These are phyloP conservation scores for Drosophila quadrilineata DNA, from an alignment of 1,140 invertebrate genomes.

Conservation along the genomic window DNA sequence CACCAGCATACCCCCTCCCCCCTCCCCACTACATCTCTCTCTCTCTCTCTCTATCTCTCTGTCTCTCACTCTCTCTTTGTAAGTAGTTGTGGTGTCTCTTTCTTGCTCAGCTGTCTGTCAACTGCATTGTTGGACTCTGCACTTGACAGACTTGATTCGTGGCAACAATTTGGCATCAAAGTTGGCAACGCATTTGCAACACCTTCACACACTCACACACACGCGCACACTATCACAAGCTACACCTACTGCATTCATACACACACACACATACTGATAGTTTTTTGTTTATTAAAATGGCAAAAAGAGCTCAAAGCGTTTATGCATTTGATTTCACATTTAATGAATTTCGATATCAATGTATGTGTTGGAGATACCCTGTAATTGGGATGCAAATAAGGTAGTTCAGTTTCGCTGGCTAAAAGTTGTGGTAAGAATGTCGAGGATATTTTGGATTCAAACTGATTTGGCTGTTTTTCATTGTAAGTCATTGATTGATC, in stretches of 20 bases:
- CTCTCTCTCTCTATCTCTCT: background rate
- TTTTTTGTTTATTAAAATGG: constrained; percentile 25
- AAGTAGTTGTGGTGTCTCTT: background rate
- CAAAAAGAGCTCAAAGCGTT: constrained; percentile 50
- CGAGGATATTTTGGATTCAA: too few species aligned
- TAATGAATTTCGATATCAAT: constrained; percentile 16
- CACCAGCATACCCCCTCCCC: background rate
- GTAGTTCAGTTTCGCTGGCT: too few species aligned
- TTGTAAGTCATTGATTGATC: too few species aligned
- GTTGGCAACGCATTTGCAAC: constrained; percentile 10
- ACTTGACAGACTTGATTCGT: constrained; percentile 11
- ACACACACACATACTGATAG: background rate
- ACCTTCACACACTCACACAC: constrained; percentile 8
- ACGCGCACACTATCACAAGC: background rate
- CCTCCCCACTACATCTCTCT: too few species aligned
- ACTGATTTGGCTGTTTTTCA: too few species aligned
- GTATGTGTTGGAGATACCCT: too few species aligned
- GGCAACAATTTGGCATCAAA: constrained; percentile 26
- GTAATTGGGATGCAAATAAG: too few species aligned
- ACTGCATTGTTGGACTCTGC: constrained; percentile 13
- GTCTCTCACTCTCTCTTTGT: background rate
- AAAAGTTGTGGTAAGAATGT: too few species aligned
- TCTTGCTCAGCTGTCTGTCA: background rate
- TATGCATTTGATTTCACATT: constrained; percentile 37
- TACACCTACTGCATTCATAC: constrained; percentile 7